Base-by-base conservation (phyloP, 1,140 invertebrate species). In the Ceratina australensis region DNA sequence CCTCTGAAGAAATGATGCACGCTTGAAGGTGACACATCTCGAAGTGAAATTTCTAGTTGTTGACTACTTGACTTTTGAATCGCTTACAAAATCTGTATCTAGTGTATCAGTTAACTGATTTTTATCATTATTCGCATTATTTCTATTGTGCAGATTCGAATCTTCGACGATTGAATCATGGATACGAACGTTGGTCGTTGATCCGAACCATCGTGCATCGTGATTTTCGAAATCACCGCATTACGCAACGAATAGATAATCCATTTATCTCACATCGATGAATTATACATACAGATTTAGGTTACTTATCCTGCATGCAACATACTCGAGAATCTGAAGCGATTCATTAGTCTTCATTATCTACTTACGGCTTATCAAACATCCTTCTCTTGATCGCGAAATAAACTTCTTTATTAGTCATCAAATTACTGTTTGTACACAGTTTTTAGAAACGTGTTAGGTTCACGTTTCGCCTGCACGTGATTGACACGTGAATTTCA, bases 231-330 rank as follows among this genome's bases (percentile, higher is more conserved):
- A 81, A 78, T 66, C 67, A 10, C 61, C 50, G 15, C 47, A 18
- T 78, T 78, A 68, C 79, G 75, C 69, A 81, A 81, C 56, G 61
- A 42, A 26, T 56, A 47, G 65, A 81, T 59, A 56, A 64, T 54
- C 3, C 10, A 42, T 42, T 42, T 60, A 50, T 59, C 52, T 67
- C 33, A 33, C 16, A 66, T n/a, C n/a, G n/a, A n/a, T n/a, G 20
- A 42, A 5, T 8, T 10, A 64, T 16, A 33, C 24, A 10, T n/a
- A 16, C 10, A 16, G n/a, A 3, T 56, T 28, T 20, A 15, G 22
- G 2, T 50, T 69, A 52, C 64, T 77, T 78, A 64, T 16, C 4
- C 22, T 15, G 24, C 33, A 22, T 24, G 12, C 3, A 57, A 20
- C n/a, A 22, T 12, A 7, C 52, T 22, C 5, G 4, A 10, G 16